Percentiles rank a stretch among this genome's conserved stretches.
phyloP scores from a whole-genome alignment of 2,113 vertebrate species.

The Prietella phreatophila region DNA sequence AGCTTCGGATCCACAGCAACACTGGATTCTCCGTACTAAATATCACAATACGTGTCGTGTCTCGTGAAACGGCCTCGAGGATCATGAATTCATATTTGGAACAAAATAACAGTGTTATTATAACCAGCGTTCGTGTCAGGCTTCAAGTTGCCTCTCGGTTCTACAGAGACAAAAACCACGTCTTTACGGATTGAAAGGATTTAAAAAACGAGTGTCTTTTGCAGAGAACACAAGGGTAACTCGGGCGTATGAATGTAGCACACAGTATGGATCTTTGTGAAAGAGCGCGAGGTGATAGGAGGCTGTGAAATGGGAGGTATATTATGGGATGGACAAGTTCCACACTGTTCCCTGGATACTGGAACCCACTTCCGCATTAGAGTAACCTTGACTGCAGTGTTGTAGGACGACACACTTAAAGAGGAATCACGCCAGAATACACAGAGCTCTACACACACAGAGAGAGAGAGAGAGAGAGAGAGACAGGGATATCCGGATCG shows the following conservation, averaged over 20 bases:
- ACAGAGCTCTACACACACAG: not conserved
- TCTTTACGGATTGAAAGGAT: not conserved
- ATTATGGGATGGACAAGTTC: conserved; percentile 34
- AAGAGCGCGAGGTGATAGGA: not conserved
- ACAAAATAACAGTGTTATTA: not conserved
- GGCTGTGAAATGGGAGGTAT: not conserved
- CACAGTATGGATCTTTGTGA: not conserved
- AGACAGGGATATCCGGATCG: not conserved
- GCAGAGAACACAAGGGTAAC: not conserved
- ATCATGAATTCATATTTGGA: not conserved
- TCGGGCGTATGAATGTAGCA: not conserved
- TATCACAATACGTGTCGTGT: not conserved
- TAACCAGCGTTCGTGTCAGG: not conserved
- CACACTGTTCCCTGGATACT: conserved; percentile 30
- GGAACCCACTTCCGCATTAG: conserved; percentile 6
- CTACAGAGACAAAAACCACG: not conserved
- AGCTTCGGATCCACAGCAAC: not conserved
- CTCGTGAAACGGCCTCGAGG: not conserved
- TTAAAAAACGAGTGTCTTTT: not conserved
- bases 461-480: too few species aligned
- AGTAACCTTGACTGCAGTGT: conserved; percentile 41
- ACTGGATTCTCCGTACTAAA: not conserved
- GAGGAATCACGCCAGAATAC: conserved; percentile 22
- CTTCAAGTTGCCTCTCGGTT: not conserved
- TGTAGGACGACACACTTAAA: conserved; percentile 37